Evolutionary conservation across 2,888 invertebrate species (phyloP).

Genomic region (Eledona agricola): DNA sequence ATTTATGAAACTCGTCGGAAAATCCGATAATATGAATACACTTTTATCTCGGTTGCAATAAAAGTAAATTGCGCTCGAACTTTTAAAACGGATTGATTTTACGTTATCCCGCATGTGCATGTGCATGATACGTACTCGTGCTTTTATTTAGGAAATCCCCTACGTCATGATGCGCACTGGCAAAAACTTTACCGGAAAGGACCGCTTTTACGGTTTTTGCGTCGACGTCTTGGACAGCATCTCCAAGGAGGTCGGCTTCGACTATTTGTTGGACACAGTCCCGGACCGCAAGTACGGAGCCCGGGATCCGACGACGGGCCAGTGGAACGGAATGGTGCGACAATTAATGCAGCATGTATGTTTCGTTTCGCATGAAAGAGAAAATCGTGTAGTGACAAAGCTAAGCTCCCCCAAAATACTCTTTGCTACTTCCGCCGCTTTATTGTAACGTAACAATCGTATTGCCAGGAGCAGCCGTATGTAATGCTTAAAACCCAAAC

Average conservation of each 20-base stretch:
- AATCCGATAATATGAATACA: neutral
- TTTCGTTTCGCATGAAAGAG: no score
- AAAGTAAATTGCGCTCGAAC: slow-evolving; percentile 10
- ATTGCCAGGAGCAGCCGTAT: slow-evolving; percentile 60
- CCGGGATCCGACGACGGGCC: slow-evolving; percentile 68
- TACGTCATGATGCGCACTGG: slow-evolving; percentile 78
- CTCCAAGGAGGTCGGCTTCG: slow-evolving; percentile 74
- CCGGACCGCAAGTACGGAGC: slow-evolving; percentile 76
- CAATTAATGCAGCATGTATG: slow-evolving; percentile 77
- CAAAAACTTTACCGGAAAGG: slow-evolving; percentile 77
- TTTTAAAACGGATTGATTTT: slow-evolving; percentile 36
- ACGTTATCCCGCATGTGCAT: slow-evolving; percentile 42
- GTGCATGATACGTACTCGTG: slow-evolving; percentile 30
- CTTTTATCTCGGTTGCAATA: slow-evolving; percentile 5
- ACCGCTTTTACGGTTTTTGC: slow-evolving; percentile 81
- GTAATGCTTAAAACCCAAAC: slow-evolving; percentile 61
- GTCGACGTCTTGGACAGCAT: slow-evolving; percentile 77
- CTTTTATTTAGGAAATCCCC: slow-evolving; percentile 69
- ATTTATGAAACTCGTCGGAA: neutral
- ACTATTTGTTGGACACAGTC: slow-evolving; percentile 75
- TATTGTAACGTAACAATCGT: slow-evolving; percentile 14
- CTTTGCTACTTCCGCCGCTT: no score
- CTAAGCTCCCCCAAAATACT: no score
- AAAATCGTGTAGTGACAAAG: no score
- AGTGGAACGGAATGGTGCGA: slow-evolving; percentile 76